Evolutionary conservation across 1,140 invertebrate genomes (phyloP), one percentile per base, ranked within the genome.

Genomic region (Penaeus vannamei): DNA sequence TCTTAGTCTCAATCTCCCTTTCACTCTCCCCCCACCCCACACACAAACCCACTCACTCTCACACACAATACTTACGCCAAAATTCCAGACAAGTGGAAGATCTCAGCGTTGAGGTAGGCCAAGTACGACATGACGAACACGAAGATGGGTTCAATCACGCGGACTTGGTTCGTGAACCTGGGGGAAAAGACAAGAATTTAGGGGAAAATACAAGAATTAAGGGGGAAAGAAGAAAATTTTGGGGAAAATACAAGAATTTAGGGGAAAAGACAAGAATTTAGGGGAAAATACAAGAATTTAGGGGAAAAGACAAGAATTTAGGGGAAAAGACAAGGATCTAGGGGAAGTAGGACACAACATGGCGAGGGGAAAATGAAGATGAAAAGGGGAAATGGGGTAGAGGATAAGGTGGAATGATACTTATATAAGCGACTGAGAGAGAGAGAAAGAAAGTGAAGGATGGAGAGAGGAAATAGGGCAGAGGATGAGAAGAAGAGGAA

Each of bases 51-150:
- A 14, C 17, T 17, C 22, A 12, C 22, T 1, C 66, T 20, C 22
- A 29, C 14, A 26, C 22, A 29, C n/a, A 29, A 2, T 81, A 97
- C 97, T 97, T 94, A 98, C 97, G 98, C 97, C 90, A 99, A 94
- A 92, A 99, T 99, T 59, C 99, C 98, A 90, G 98, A 99, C 95
- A 99, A 96, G 92, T 99, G 98, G 93, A 99, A 99, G 93, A 99
- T 98, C 94, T 99, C 99, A 61, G 98, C 98, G 92, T 97, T 98
- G 10, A 99, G 94, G 93, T 99, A 99, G 72, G 98, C 96, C 92
- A 99, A 94, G 93, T 99, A 99, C n/a, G 98, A 98, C 96, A 99
- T 98, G 82, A 99, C 97, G 92, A 99, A 99, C 91, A 99, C 97
- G 93, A 99, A 98, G 92, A 99, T 97, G 1, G 98, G 98, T 93